Percentiles rank a stretch among this genome's conserved stretches.
phyloP scores from a whole-genome alignment of 2,888 invertebrate species.

The Ischnus inquisitorius region DNA sequence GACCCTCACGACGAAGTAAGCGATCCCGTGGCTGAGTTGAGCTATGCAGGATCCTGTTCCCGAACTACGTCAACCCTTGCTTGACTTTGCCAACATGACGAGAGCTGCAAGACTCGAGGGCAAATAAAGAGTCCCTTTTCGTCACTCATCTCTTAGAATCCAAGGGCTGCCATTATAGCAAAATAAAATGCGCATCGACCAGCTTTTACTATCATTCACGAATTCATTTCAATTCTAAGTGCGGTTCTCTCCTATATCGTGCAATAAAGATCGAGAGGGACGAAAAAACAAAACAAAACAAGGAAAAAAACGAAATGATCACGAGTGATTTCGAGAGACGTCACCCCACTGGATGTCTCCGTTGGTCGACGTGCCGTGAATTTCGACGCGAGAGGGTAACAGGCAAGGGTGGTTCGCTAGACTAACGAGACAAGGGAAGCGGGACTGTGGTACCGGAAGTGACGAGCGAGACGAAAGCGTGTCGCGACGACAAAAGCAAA shows the following conservation, averaged over 20 bases:
- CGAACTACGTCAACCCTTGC: not conserved
- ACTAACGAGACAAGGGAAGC: constrained; percentile 1
- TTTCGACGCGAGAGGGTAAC: constrained; percentile 14
- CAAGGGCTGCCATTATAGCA: not conserved
- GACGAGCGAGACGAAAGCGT: constrained; percentile 62
- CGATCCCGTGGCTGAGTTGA: not conserved
- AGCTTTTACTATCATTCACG: not conserved
- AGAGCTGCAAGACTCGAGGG: not conserved
- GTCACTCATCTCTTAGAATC: not conserved
- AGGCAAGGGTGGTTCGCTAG: not conserved
- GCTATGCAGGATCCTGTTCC: not conserved
- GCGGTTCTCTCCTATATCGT: constrained; percentile 8
- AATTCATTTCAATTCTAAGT: constrained; percentile 18
- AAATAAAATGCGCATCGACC: not conserved
- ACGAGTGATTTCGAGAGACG: constrained; percentile 48
- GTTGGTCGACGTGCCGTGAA: constrained; percentile 40
- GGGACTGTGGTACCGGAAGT: constrained; percentile 40
- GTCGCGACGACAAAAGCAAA: not conserved
- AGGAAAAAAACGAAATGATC: constrained; percentile 3
- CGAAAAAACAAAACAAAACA: constrained; percentile 8
- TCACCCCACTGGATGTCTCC: constrained; percentile 25
- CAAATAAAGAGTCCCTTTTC: not conserved
- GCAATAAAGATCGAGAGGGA: constrained; percentile 1
- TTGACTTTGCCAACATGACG: not conserved
- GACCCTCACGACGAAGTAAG: not conserved